A percentile compares a stretch with the other conserved stretches of the same genome.
Conservation (phyloP, 2,888 invertebrate species). For the Orthosia gracilis region DNA sequence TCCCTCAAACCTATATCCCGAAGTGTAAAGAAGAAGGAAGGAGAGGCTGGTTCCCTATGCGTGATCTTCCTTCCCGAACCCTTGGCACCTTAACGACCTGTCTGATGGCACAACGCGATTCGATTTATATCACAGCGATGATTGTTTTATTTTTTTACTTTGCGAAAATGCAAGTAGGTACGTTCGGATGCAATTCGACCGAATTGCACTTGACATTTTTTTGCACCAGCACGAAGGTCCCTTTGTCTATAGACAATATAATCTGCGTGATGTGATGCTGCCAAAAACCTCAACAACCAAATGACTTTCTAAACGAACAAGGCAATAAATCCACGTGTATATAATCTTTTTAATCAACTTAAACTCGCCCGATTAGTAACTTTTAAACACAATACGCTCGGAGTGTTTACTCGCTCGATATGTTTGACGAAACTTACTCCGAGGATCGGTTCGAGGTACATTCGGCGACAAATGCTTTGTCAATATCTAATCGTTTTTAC, state of each 20-base stretch:
- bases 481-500: constrained; percentile 50
- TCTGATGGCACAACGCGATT: too few species aligned
- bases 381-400: constrained; percentile 53
- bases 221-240: too few species aligned
- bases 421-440: constrained; percentile 55
- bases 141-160: too few species aligned
- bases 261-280: neutral
- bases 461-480: constrained; percentile 53
- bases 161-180: too few species aligned
- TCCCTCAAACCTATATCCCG: too few species aligned
- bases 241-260: neutral
- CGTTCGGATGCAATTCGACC: too few species aligned
- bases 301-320: constrained; percentile 8
- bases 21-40: too few species aligned
- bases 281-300: constrained; percentile 1
- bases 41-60: too few species aligned
- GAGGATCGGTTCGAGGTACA: constrained; percentile 29
- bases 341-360: constrained; percentile 51
- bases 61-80: too few species aligned
- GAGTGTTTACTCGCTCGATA: constrained; percentile 53
- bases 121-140: too few species aligned
- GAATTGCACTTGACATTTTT: too few species aligned
- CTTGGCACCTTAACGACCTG: too few species aligned
- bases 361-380: constrained; percentile 34
- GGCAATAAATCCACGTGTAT: neutral